These are phyloP conservation scores for Agrenia bidenticulata DNA, from an alignment of 2,888 invertebrate species.

Conservation along the genomic window DNA sequence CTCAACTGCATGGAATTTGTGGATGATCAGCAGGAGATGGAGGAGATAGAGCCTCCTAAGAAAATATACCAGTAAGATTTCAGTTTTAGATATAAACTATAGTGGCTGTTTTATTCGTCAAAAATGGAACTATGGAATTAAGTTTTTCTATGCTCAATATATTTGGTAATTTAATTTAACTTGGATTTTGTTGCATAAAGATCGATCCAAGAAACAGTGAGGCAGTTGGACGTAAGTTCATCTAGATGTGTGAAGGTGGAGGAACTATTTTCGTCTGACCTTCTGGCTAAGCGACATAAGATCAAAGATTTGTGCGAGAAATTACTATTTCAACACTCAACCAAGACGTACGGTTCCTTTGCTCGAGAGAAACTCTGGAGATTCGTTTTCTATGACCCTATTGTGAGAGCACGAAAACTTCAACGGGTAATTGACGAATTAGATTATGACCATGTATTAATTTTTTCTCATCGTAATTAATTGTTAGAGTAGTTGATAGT, in stretches of 20 bases:
- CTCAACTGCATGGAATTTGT: neutral
- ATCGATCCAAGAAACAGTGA: constrained; percentile 28
- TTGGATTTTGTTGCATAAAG: constrained; percentile 18
- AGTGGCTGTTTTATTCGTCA: too few species aligned
- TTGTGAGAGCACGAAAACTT: constrained; percentile 38
- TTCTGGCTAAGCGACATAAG: constrained; percentile 32
- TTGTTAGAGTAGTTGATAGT: neutral
- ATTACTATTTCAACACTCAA: constrained; percentile 31
- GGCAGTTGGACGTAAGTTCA: constrained; percentile 39
- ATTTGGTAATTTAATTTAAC: constrained; percentile 4
- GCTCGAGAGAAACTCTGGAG: constrained; percentile 50
- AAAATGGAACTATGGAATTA: too few species aligned
- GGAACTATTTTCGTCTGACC: constrained; percentile 44
- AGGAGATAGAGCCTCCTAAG: constrained; percentile 28
- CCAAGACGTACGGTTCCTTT: constrained; percentile 36
- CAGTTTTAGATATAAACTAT: too few species aligned
- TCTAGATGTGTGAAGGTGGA: constrained; percentile 43
- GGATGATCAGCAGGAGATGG: neutral
- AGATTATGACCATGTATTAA: too few species aligned
- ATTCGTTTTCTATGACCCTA: constrained; percentile 44
- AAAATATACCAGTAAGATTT: constrained; percentile 30
- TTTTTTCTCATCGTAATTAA: neutral
- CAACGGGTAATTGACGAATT: constrained; percentile 42
- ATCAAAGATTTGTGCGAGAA: constrained; percentile 42
- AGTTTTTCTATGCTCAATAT: too few species aligned